Evolutionary conservation across 2,888 invertebrate genomes (phyloP).

Genomic region (Thecocarcelia acutangulata): DNA sequence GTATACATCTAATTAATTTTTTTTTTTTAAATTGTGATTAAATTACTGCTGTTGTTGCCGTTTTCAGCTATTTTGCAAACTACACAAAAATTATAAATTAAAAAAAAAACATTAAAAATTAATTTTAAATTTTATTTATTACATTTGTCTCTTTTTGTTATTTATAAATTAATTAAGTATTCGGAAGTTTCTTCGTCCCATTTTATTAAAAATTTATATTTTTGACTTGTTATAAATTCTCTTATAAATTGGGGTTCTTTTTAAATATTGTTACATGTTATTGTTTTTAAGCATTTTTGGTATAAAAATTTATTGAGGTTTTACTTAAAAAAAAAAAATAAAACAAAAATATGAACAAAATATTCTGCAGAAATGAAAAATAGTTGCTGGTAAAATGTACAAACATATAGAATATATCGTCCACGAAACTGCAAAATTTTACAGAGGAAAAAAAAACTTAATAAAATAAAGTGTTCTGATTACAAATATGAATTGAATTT

Average conservation of each 20-base stretch:
- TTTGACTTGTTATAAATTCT: conserved; percentile 50
- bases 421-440: no score
- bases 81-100: conserved; percentile 56
- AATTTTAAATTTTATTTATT: conserved; percentile 26
- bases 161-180: conserved; percentile 50
- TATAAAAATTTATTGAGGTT: no score
- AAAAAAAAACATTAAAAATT: conserved; percentile 8
- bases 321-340: no score
- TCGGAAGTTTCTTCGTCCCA: conserved; percentile 70
- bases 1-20: conserved; percentile 23
- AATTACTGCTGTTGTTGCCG: conserved; percentile 14
- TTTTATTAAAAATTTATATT: conserved; percentile 63
- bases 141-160: conserved; percentile 12
- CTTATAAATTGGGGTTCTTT: conserved; percentile 56
- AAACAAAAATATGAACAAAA: no score
- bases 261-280: no score
- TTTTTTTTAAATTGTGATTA: conserved; percentile 29
- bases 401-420: no score
- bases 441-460: no score
- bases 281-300: no score
- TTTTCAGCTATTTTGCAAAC: conserved; percentile 35
- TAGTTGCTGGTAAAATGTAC: no score
- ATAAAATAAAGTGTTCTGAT: no score
- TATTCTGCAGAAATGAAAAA: no score
- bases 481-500: no score